A percentile compares a stretch with the other conserved stretches of the same genome.
phyloP scores from a whole-genome alignment of 92 coral and sea anemone genomes.

The Ricordea florida region DNA sequence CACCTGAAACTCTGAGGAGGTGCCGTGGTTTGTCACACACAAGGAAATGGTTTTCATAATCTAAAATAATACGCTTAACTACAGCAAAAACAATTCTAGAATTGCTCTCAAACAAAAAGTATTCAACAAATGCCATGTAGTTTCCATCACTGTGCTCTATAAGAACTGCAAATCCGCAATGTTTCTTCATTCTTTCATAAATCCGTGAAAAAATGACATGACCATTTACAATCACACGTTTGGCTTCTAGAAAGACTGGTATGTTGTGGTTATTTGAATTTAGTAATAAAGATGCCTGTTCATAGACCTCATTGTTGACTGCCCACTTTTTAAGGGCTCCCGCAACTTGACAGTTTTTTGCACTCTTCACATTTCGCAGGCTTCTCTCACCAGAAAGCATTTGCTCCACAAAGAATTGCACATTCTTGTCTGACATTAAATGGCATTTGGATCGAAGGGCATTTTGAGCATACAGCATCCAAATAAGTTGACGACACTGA shows the following conservation, averaged over 20 bases:
- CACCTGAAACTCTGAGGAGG: constrained; percentile 22
- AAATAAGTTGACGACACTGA: constrained; percentile 18
- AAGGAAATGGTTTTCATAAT: constrained; percentile 10
- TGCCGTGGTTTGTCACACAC: constrained; percentile 12
- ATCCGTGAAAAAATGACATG: constrained; percentile 19
- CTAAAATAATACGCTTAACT: background rate
- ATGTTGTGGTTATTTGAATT: background rate
- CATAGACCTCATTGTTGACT: background rate
- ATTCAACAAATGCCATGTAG: constrained; percentile 17
- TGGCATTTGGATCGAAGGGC: background rate
- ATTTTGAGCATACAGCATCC: constrained; percentile 35
- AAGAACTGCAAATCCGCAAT: constrained; percentile 18
- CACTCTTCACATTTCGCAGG: constrained; percentile 5
- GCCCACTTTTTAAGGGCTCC: constrained; percentile 26
- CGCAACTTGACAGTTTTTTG: constrained; percentile 36
- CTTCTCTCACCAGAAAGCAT: constrained; percentile 28
- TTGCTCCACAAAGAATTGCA: background rate
- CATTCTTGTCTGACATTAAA: background rate
- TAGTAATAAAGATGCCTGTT: constrained; percentile 1
- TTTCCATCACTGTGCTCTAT: background rate
- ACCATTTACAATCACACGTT: constrained; percentile 23
- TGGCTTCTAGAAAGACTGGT: constrained; percentile 6
- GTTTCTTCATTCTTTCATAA: constrained; percentile 26
- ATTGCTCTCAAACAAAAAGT: constrained; percentile 14
- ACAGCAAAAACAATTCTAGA: constrained; percentile 27